A percentile compares a stretch with the other conserved stretches of the same genome.
phyloP scores from a whole-genome alignment of 2,888 invertebrate species.

The Dynastes tityus region DNA sequence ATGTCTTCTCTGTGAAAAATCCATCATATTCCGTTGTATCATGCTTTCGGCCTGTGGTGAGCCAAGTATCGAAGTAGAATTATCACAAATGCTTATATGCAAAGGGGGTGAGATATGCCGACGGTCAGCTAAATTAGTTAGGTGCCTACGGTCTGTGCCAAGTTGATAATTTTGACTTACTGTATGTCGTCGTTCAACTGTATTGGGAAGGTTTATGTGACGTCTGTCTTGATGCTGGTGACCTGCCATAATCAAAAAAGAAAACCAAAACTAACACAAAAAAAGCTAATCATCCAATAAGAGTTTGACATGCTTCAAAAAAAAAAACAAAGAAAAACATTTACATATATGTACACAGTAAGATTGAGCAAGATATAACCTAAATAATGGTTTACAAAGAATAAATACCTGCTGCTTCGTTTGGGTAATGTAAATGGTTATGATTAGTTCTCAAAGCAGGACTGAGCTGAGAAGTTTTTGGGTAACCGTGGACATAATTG shows the following conservation, averaged over 20 bases:
- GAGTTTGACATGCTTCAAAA: constrained; percentile 37
- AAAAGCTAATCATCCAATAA: constrained; percentile 7
- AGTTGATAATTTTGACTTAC: constrained; percentile 59
- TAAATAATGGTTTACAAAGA: neutral
- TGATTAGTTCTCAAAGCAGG: constrained; percentile 67
- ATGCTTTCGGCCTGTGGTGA: constrained; percentile 63
- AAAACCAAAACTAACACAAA: constrained; percentile 39
- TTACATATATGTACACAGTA: neutral
- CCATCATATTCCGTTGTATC: constrained; percentile 66
- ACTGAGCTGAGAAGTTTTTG: constrained; percentile 69
- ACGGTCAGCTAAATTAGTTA: constrained; percentile 62
- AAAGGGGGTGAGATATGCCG: constrained; percentile 73
- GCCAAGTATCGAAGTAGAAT: constrained; percentile 62
- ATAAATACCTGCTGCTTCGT: constrained; percentile 65
- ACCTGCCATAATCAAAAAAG: constrained; percentile 45
- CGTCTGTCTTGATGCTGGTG: constrained; percentile 61
- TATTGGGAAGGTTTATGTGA: constrained; percentile 60
- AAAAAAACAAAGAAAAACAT: constrained; percentile 30
- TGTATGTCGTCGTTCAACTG: constrained; percentile 59
- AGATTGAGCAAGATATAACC: constrained; percentile 12
- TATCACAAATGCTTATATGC: constrained; percentile 74
- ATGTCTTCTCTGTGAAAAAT: constrained; percentile 69
- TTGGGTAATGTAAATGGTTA: constrained; percentile 65
- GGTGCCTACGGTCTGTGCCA: constrained; percentile 49
- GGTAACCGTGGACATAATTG: constrained; percentile 68